Conservation (phyloP, 1,140 invertebrate species). For the Drosophila jambulina region DNA sequence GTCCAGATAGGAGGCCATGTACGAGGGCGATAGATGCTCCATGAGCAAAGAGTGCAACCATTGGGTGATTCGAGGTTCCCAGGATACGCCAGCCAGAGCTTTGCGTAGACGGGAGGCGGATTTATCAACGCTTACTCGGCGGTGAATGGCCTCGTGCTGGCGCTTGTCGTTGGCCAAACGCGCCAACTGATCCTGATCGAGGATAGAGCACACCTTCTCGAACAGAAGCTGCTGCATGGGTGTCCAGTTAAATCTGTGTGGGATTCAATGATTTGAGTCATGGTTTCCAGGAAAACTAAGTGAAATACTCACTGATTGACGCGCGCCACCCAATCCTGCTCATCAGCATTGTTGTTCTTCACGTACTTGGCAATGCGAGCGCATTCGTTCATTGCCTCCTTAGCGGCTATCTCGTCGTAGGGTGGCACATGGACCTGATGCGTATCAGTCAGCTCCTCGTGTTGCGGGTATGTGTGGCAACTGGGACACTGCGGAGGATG, state of each 20-base stretch:
- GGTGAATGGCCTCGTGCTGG: constrained; percentile 88
- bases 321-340: constrained; percentile 90
- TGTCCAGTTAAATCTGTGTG: constrained; percentile 88
- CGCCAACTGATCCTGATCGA: constrained; percentile 90
- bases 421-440: constrained; percentile 82
- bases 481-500: constrained; percentile 80
- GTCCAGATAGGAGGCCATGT: constrained; percentile 92
- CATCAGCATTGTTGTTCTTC: constrained; percentile 87
- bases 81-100: constrained; percentile 88
- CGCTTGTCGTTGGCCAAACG: constrained; percentile 87
- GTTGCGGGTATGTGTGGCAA: constrained; percentile 76
- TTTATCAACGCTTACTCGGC: constrained; percentile 90
- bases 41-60: constrained; percentile 92
- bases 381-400: constrained; percentile 90
- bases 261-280: not conserved
- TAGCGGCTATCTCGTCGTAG: constrained; percentile 89
- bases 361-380: constrained; percentile 88
- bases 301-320: constrained; percentile 87
- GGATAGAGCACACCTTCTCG: constrained; percentile 88
- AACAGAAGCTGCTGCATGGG: constrained; percentile 89
- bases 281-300: too few species aligned
- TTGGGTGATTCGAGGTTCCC: constrained; percentile 90
- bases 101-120: constrained; percentile 89
- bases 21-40: constrained; percentile 89
- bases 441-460: constrained; percentile 62